Evolutionary conservation across 1,140 invertebrate species (phyloP).

Genomic region (Dufourea novaeangliae): DNA sequence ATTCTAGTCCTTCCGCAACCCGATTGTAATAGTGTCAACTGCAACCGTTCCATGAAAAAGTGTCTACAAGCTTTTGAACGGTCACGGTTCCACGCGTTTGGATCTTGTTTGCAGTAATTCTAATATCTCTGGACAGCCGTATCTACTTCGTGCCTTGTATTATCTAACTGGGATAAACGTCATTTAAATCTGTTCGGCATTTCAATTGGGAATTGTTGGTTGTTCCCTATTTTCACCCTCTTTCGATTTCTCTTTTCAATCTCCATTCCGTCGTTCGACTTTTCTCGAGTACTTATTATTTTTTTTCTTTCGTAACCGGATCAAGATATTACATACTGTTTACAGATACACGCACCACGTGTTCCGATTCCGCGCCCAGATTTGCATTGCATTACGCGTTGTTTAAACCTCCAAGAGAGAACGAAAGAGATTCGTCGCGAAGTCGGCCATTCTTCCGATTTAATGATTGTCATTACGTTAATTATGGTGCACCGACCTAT

Average conservation of each 20-base stretch:
- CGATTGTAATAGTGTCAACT: neutral
- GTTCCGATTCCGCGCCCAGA: neutral
- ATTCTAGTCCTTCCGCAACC: neutral
- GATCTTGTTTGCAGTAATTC: slow-evolving; percentile 20
- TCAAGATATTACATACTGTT: neutral
- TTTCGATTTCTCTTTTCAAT: neutral
- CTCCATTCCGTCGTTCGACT: neutral
- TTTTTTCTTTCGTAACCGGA: neutral
- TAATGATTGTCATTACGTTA: neutral
- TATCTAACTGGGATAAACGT: neutral
- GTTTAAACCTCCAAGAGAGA: neutral
- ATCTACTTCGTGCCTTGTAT: neutral
- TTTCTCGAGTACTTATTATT: neutral
- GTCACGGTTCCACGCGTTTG: slow-evolving; percentile 9
- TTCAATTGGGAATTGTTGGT: neutral
- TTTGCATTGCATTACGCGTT: neutral
- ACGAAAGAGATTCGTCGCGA: neutral
- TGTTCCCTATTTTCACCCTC: no score
- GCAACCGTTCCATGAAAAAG: neutral
- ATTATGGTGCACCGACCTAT: neutral
- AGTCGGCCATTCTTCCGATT: neutral
- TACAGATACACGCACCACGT: neutral
- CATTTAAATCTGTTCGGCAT: neutral
- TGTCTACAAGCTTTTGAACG: neutral
- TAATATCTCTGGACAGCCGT: neutral